Base-by-base conservation (phyloP, 2,888 invertebrate species). In the Apoderus coryli region DNA sequence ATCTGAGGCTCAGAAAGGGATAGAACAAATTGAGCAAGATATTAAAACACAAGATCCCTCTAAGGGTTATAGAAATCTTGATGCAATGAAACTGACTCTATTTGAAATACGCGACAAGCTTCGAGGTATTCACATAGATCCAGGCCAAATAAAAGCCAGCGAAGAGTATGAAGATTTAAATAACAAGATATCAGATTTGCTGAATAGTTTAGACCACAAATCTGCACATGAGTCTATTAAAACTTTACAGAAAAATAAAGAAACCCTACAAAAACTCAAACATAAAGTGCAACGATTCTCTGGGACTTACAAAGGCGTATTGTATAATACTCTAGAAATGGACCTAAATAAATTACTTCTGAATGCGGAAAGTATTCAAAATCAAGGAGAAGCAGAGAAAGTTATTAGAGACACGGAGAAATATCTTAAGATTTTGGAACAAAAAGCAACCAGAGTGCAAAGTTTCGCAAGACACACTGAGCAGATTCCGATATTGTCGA, bases 281-380 rank as follows among this genome's bases (percentile, higher is more conserved):
- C 45, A 45, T 2, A 44, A 40, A 33, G 44, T 48, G 2, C 35
- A 33, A 10, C 31, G 45, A 24, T 49, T 47, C 36, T 38, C 41
- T 10, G 48, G 49, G 2, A 38, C 42, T 2, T 45, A 45, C 31
- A 43, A 40, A 34, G 46, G 47, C 4, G 45, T 48, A 1, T 30
- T 45, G n/a, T 49, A 46, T 25, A 45, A 44, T 14, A 33, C 39
- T 13, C 35, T 49, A 10, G 49, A 49, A 30, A 40, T 41, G 22
- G 43, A 46, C 16, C 27, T 47, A 9, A 43, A 44, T 25, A 44
- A 41, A 28, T 22, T 42, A 12, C 32, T 43, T 5, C 15, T 36
- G 7, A 36, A 42, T 16, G 35, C 39, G 2, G 40, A 42, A 10
- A 31, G 37, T 16, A 28, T 44, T n/a, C 34, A 38, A 2, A 38